Base-by-base conservation (phyloP, 2,113 vertebrate species). In the Amia ocellicauda region DNA sequence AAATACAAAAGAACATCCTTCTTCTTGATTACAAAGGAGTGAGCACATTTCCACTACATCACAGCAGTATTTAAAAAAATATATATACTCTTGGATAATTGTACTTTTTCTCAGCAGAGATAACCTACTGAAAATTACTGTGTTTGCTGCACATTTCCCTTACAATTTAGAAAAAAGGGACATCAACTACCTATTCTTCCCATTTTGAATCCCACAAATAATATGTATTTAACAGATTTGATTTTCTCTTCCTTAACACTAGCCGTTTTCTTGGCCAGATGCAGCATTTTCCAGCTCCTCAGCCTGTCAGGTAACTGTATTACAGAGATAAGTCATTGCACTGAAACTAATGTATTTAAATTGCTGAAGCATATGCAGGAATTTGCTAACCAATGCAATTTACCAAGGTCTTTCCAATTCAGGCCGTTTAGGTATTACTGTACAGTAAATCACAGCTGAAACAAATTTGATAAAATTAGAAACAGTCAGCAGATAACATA, bases 261-360 rank as follows among this genome's bases (percentile, higher is more conserved):
- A 7, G 45, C 45, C 16, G n/a, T 47, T 16, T 23, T 27, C 54
- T 43, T 28, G 24, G 17, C 24, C 1, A 17, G 40, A 17, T 47
- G 14, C 42, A 45, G 16, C 41, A 20, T 50, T 24, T 20, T 43
- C 19, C 3, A 31, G 7, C 7, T 31, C 16, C 4, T 67, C 58
- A 14, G 66, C 42, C 36, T 71, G 82, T 81, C 79, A 82, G 74
- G 74, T 77, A 75, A 69, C 67, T 80, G 75, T 79, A 79, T 77
- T 76, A 74, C 74, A 66, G 50, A 78, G 78, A 80, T 82, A 80
- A 78, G 78, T 78, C 78, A 85, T 80, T 82, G 74, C 82, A 76
- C 80, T 51, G n/a, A 69, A 81, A 78, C 74, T 29, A 78, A 78
- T 73, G 75, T 72, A 83, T 84, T 86, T 73, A 83, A 85, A 85